Evolutionary conservation across 2,113 vertebrate genomes (phyloP), one percentile per base, ranked within the genome.

Genomic region (Mesoclemmys tuberculata): DNA sequence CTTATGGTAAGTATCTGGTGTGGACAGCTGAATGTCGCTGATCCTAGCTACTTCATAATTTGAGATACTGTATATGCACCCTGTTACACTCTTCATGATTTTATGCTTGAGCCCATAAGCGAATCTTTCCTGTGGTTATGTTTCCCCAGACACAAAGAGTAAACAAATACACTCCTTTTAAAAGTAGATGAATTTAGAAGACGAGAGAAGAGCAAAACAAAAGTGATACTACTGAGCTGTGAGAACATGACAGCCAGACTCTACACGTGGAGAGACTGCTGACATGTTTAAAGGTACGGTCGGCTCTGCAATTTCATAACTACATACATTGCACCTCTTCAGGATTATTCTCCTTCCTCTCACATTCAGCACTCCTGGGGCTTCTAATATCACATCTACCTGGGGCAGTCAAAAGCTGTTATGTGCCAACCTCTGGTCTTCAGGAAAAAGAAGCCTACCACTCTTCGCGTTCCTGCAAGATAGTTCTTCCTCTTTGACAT

Each of bases 271-370:
- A 29, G 80, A 89, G 35, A 8, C 24, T 87, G 27, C 2, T 5
- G 68, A 26, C 44, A 29, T 71, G 48, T 11, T 44, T 83, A 56
- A 9, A 13, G 12, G 11, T 44, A 7, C 51, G 18, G 61, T 74
- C 78, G 3, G 5, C 35, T 6, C n/a, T 4, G 18, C 81, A 9
- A 3, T 44, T 44, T 74, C 80, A 90, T 61, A 83, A 48, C 11
- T 80, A 10, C 1, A 21, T 22, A 81, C 0, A 0, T 13, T 27
- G 19, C 52, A 56, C n/a, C 38, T 26, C 8, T 81, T 13, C n/a
- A 46, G 8, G 26, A 52, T 22, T 38, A 16, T 85, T 83, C 16
- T 74, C 48, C 54, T 75, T 56, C 48, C 13, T 38, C 89, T 29
- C 0, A 0, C 8, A 51, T 84, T 12, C 58, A 85, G 46, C 3